A percentile compares a stretch with the other conserved stretches of the same genome.
Conservation (phyloP, 2,113 vertebrate genomes). For the Morone saxatilis region DNA sequence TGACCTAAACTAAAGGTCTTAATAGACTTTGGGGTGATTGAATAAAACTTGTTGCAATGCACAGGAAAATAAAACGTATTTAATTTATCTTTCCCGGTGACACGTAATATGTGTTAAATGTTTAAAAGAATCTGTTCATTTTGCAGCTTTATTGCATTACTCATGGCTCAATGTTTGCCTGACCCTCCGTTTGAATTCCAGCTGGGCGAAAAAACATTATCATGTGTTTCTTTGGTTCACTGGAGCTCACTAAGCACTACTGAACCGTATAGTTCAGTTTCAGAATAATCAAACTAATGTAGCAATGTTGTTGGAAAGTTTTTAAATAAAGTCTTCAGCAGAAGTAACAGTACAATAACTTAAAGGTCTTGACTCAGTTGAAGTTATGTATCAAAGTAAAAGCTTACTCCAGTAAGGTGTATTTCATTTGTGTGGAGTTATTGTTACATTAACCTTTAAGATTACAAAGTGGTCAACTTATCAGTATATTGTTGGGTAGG, state of each 20-base stretch:
- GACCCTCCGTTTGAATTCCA: conserved; percentile 26
- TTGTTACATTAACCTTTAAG: neutral
- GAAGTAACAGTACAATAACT: neutral
- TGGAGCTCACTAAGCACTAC: conserved; percentile 24
- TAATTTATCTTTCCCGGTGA: neutral
- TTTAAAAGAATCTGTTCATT: conserved; percentile 21
- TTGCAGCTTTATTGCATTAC: conserved; percentile 11
- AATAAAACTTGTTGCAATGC: neutral
- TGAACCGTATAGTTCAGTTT: conserved; percentile 14
- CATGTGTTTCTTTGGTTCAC: conserved; percentile 45
- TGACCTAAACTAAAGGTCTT: neutral
- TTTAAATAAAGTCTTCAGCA: neutral
- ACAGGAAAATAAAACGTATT: neutral
- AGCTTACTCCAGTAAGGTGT: no score
- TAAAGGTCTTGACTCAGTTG: neutral
- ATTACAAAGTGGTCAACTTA: no score
- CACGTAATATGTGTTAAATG: neutral
- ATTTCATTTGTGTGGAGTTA: neutral
- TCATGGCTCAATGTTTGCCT: neutral
- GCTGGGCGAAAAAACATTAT: conserved; percentile 31
- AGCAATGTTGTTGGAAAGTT: neutral
- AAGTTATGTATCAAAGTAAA: neutral
- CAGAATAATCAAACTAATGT: neutral
- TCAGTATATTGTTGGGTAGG: neutral
- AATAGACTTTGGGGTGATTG: neutral